These are phyloP conservation scores for Epizoanthus rinbou DNA, from an alignment of 92 coral and sea anemone genomes.

Conservation along the genomic window DNA sequence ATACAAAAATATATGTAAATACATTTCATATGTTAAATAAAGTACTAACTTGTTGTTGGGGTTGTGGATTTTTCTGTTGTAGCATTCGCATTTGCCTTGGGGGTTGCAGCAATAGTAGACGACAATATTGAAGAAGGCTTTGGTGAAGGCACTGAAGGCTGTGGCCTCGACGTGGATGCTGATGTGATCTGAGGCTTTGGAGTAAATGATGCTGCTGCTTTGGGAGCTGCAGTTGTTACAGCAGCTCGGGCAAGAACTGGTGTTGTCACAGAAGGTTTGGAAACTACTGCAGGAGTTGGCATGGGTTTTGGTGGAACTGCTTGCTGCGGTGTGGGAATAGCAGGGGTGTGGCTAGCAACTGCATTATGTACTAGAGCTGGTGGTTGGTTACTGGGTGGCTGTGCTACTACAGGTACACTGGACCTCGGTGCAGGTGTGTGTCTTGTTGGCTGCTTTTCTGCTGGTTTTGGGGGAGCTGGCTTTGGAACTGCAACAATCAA, in stretches of 20 bases:
- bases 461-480: constrained; percentile 16
- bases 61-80: constrained; percentile 8
- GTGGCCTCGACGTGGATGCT: constrained; percentile 27
- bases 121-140: constrained; percentile 42
- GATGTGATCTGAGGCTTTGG: constrained; percentile 26
- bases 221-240: background rate
- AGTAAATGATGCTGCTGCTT: constrained; percentile 19
- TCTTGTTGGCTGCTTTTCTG: constrained; percentile 21
- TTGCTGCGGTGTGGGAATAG: constrained; percentile 3
- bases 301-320: background rate
- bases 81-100: constrained; percentile 17
- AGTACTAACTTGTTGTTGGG: constrained; percentile 21
- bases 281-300: background rate
- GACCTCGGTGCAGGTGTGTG: constrained; percentile 8
- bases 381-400: constrained; percentile 12
- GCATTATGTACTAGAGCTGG: constrained; percentile 20
- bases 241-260: constrained; percentile 4
- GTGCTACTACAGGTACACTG: background rate
- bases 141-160: constrained; percentile 38
- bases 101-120: constrained; percentile 34
- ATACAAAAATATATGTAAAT: too few relatives aligned
- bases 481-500: constrained; percentile 27
- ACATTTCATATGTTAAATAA: too few relatives aligned
- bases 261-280: constrained; percentile 14
- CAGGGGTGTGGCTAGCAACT: constrained; percentile 13